Evolutionary conservation across 2,797 vertebrate species (phyloP), one percentile per base, ranked within the genome.

Genomic region (Tauraco hartlaubi): DNA sequence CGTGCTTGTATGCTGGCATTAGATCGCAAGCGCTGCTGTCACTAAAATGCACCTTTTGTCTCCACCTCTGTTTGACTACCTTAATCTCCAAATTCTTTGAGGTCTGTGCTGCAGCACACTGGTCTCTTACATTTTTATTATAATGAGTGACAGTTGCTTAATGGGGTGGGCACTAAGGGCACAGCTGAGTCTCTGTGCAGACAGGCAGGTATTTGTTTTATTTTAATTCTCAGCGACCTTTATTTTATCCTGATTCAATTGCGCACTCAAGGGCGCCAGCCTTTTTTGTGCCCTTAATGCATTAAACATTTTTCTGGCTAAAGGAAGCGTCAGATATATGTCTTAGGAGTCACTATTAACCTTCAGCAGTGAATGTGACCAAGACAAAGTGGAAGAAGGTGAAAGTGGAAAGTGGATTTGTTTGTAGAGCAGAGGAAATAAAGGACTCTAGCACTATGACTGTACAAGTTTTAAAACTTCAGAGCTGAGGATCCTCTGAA

Each of bases 171-270:
- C 58, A 29, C 19, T 63, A 43, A 21, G 49, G 54, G 29, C 43
- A 84, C 39, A 77, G 25, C 35, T 64, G 19, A 84, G 51, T 33
- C 54, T 64, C 48, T 83, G 21, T 64, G 56, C n/a, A 62, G 71
- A 49, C 49, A 78, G 71, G 25, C 22, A 52, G 52, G 5, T 76
- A 77, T 26, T 92, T 82, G 51, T 79, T 95, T 95, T 51, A 25
- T 58, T 96, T 88, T 71, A 49, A 86, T 91, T 91, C 64, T 78
- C 51, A 11, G 66, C 54, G 68, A 86, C 46, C 62, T 96, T 85
- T 94, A 22, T 77, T 87, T 89, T 91, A 58, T 66, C 58, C 13
- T 56, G 35, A 81, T 88, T 94, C 73, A 69, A 12, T 86, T 94
- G 66, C 54, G 88, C 4, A 16, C 43, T 61, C 73, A 61, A 92